These are phyloP conservation scores for Henicopernis longicauda DNA, from an alignment of 2,113 vertebrate genomes.

Conservation along the genomic window DNA sequence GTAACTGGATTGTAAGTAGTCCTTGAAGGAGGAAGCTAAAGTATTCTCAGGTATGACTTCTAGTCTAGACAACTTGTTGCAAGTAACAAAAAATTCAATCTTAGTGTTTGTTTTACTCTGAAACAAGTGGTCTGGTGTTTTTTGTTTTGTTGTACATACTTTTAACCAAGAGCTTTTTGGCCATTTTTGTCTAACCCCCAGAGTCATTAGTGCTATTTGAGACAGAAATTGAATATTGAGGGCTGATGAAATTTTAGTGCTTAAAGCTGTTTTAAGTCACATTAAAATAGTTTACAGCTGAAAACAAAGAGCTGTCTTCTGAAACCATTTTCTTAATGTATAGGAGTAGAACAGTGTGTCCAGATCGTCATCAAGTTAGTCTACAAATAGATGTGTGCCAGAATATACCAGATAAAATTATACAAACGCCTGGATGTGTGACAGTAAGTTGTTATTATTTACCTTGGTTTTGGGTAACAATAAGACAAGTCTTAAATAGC, in stretches of 20 bases:
- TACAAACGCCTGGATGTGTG: constrained; percentile 23
- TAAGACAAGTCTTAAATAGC: background rate
- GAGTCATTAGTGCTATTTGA: background rate
- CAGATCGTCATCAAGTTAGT: constrained; percentile 69
- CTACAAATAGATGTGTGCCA: constrained; percentile 50
- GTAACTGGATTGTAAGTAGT: background rate
- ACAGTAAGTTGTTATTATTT: constrained; percentile 55
- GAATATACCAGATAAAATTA: background rate
- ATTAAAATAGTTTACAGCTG: background rate
- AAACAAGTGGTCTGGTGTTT: background rate
- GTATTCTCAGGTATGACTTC: background rate
- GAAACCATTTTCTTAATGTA: background rate
- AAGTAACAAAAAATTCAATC: background rate
- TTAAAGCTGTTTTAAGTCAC: background rate
- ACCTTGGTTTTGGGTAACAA: background rate
- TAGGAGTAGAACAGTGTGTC: constrained; percentile 67
- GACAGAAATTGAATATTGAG: background rate
- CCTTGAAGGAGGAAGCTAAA: background rate
- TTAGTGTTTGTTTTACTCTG: background rate
- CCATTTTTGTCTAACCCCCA: background rate
- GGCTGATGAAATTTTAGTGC: background rate
- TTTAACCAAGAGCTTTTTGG: background rate
- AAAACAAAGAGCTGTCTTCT: background rate
- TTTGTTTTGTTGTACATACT: background rate
- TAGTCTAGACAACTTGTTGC: background rate